phyloP scores from a whole-genome alignment of 1,140 invertebrate species.

The Dinoponera quadriceps region DNA sequence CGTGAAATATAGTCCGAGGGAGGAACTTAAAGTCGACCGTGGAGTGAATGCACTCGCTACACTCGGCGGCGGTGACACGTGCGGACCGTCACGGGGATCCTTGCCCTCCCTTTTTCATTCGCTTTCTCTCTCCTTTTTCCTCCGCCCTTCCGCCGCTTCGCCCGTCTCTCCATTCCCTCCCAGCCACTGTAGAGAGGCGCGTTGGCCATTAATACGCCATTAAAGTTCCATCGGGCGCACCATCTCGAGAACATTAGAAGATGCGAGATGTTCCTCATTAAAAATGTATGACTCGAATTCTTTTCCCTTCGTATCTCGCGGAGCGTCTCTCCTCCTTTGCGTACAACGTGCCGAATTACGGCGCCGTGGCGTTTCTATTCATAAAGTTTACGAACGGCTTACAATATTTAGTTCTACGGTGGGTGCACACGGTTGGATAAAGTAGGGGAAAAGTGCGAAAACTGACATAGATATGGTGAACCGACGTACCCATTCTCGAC shows the following conservation, averaged over 20 bases:
- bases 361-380: constrained; percentile 6
- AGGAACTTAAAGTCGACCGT: constrained; percentile 35
- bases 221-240: constrained; percentile 59
- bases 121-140: constrained; percentile 3
- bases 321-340: background rate
- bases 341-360: background rate
- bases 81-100: constrained; percentile 62
- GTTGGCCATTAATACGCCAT: constrained; percentile 71
- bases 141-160: constrained; percentile 2
- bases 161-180: background rate
- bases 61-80: constrained; percentile 65
- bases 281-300: constrained; percentile 53
- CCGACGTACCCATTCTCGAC: too few relatives aligned
- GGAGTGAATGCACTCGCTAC: constrained; percentile 64
- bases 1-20: constrained; percentile 26
- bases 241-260: constrained; percentile 57
- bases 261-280: constrained; percentile 53
- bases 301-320: constrained; percentile 16
- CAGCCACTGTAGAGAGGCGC: constrained; percentile 61
- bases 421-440: too few relatives aligned
- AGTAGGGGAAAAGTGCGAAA: too few relatives aligned
- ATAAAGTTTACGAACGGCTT: background rate
- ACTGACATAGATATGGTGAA: too few relatives aligned
- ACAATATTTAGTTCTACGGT: background rate
- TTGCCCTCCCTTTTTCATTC: constrained; percentile 12